Evolutionary conservation across 2,888 invertebrate species (phyloP).

Genomic region (Thera obeliscata): DNA sequence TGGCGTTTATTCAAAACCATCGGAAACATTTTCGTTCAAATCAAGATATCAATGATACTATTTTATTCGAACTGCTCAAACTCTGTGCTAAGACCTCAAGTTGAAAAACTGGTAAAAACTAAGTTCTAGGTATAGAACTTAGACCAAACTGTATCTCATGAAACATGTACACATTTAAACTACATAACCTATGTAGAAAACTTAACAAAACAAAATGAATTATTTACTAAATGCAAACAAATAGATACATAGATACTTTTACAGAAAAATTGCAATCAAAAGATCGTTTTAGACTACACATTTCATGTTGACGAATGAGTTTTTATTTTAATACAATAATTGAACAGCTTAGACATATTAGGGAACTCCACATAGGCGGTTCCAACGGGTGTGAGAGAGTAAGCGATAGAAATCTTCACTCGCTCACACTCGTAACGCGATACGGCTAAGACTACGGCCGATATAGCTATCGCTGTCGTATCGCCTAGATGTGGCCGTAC

Average conservation of each 20-base stretch:
- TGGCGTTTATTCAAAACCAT: no score
- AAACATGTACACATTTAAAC: constrained; percentile 13
- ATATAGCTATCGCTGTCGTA: no score
- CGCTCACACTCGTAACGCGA: not conserved
- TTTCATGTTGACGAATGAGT: constrained; percentile 10
- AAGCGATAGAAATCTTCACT: not conserved
- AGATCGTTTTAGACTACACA: constrained; percentile 23
- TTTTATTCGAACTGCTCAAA: no score
- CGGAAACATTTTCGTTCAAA: no score
- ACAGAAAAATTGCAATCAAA: constrained; percentile 21
- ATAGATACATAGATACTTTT: constrained; percentile 11
- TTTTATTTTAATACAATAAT: constrained; percentile 26
- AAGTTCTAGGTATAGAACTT: not conserved
- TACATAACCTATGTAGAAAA: constrained; percentile 27
- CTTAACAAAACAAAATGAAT: constrained; percentile 29
- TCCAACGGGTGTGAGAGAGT: not conserved
- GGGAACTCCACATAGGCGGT: no score
- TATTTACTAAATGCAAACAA: constrained; percentile 29
- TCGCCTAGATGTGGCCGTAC: no score
- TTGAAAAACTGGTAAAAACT: not conserved
- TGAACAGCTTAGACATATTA: no score
- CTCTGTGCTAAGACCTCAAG: no score
- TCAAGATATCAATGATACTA: no score
- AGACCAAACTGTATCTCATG: not conserved
- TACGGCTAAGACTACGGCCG: no score